Evolutionary conservation across 2,888 invertebrate species (phyloP).

Genomic region (Epirrhoe alternata): DNA sequence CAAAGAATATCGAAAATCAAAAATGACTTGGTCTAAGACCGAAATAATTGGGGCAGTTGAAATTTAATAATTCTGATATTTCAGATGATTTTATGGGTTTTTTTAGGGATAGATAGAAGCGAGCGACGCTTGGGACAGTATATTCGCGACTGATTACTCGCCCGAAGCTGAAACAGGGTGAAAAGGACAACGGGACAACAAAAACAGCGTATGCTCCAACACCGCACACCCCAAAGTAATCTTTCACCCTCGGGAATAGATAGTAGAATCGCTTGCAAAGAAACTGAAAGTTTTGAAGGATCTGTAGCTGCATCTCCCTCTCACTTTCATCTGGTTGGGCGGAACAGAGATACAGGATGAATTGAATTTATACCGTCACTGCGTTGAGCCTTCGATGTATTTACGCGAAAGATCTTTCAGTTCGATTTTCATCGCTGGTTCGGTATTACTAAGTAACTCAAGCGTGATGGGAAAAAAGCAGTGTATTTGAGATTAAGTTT

Average conservation of each 20-base stretch:
- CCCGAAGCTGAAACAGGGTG: slow-evolving; percentile 73
- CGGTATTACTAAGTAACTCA: neutral
- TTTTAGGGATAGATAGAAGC: slow-evolving; percentile 51
- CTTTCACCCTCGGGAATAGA: slow-evolving; percentile 25
- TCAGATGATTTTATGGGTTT: slow-evolving; percentile 50
- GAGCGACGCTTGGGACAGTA: slow-evolving; percentile 76
- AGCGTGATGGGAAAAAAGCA: slow-evolving; percentile 18
- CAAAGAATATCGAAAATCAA: slow-evolving; percentile 1
- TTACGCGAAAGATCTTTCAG: slow-evolving; percentile 53
- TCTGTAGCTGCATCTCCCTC: slow-evolving; percentile 68
- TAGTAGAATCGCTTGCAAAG: slow-evolving; percentile 40
- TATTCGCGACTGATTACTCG: slow-evolving; percentile 79
- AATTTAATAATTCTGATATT: slow-evolving; percentile 40
- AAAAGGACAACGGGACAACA: slow-evolving; percentile 71
- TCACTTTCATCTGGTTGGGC: slow-evolving; percentile 76
- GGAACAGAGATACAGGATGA: slow-evolving; percentile 77
- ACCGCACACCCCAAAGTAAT: slow-evolving; percentile 42
- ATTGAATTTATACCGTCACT: slow-evolving; percentile 77
- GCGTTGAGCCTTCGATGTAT: slow-evolving; percentile 55
- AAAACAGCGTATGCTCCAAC: slow-evolving; percentile 54
- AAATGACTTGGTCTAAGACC: slow-evolving; percentile 4
- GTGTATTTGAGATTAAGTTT: slow-evolving; percentile 29
- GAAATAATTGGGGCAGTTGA: slow-evolving; percentile 13
- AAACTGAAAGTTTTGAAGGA: slow-evolving; percentile 71
- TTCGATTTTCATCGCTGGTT: slow-evolving; percentile 29